Conservation (phyloP, 1,140 invertebrate species). For the Penaeus indicus region DNA sequence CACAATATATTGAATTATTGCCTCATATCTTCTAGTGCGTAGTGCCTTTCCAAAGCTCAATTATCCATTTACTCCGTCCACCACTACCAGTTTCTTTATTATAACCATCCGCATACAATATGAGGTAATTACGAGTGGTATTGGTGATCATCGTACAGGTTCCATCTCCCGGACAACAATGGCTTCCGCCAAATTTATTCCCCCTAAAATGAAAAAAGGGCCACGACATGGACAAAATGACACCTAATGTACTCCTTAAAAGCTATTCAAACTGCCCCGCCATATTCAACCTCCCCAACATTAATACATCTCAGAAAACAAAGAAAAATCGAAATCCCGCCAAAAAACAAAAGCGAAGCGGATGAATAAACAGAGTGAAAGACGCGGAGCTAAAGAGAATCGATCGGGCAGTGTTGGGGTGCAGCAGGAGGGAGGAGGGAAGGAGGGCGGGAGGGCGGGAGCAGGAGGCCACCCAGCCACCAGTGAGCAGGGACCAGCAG, state of each 20-base stretch:
- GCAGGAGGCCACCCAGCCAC: not conserved
- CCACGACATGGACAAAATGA: constrained; percentile 9
- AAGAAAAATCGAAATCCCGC: constrained; percentile 58
- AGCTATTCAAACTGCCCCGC: constrained; percentile 46
- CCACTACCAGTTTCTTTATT: too few relatives aligned
- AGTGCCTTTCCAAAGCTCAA: too few relatives aligned
- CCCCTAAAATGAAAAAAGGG: too few relatives aligned
- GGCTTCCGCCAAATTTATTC: too few relatives aligned
- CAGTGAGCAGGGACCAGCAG: too few relatives aligned
- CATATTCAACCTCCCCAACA: constrained; percentile 52
- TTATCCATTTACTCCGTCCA: too few relatives aligned
- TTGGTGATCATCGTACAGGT: too few relatives aligned
- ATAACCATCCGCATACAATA: too few relatives aligned
- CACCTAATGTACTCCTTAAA: constrained; percentile 43
- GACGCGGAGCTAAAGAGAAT: constrained; percentile 54
- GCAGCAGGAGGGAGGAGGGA: not conserved
- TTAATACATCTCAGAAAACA: constrained; percentile 54
- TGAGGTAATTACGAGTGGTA: too few relatives aligned
- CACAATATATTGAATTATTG: too few relatives aligned
- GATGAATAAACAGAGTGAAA: constrained; percentile 58
- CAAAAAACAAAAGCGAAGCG: constrained; percentile 51
- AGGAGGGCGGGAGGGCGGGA: constrained; percentile 5
- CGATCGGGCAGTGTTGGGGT: constrained; percentile 38
- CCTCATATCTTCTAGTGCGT: too few relatives aligned
- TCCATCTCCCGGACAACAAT: too few relatives aligned